phyloP scores from a whole-genome alignment of 1,140 invertebrate genomes.

The Megalopta genalis region DNA sequence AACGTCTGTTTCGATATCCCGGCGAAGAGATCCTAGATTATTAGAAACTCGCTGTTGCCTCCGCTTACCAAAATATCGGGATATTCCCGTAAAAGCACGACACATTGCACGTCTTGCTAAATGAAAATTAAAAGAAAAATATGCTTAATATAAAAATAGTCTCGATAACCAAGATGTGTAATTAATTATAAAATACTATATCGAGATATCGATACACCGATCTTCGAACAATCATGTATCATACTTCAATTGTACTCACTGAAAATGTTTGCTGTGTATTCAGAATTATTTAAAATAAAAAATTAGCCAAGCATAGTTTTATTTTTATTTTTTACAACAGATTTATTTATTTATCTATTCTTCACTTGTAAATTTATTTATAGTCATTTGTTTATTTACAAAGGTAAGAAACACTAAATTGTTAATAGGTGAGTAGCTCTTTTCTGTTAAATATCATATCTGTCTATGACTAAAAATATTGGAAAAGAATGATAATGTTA shows the following conservation, averaged over 20 bases:
- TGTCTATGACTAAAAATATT: no score
- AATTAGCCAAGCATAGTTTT: no score
- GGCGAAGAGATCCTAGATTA: slow-evolving; percentile 47
- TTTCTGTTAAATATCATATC: no score
- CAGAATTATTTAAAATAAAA: no score
- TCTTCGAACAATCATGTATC: neutral
- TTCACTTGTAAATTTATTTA: no score
- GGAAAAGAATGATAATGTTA: no score
- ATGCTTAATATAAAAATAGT: neutral
- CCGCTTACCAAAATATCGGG: neutral
- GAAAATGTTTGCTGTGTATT: neutral
- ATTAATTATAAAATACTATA: slow-evolving; percentile 18
- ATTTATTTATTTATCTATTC: no score
- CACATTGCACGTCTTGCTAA: neutral
- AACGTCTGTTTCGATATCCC: slow-evolving; percentile 62
- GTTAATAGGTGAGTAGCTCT: no score
- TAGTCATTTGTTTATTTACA: no score
- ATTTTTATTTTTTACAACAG: no score
- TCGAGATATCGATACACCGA: slow-evolving; percentile 31
- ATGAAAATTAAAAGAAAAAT: neutral
- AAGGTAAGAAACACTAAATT: no score
- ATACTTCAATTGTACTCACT: neutral
- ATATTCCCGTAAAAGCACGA: neutral
- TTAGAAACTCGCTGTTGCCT: neutral
- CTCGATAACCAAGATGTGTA: slow-evolving; percentile 1